Evolutionary conservation across 2,888 invertebrate genomes (phyloP).

Genomic region (Emmelina monodactyla): DNA sequence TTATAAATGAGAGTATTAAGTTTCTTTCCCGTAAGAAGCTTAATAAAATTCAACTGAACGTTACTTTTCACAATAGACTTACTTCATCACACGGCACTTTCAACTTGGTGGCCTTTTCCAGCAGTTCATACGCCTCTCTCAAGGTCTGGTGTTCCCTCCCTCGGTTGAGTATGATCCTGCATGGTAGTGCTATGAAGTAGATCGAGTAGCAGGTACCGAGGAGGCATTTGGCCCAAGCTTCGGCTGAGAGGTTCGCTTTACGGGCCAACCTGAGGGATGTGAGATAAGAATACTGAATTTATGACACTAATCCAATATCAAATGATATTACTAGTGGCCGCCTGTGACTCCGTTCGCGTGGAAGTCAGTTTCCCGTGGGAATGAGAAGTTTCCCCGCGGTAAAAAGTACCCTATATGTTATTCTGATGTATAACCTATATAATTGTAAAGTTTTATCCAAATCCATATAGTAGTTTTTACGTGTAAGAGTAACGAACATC

Average conservation of each 20-base stretch:
- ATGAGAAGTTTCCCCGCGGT: too few relatives aligned
- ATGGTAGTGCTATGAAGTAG: constrained; percentile 96
- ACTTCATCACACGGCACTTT: constrained; percentile 92
- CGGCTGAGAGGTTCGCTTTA: constrained; percentile 72
- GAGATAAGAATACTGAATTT: too few relatives aligned
- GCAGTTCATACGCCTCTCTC: constrained; percentile 82
- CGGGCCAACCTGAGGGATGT: constrained; percentile 65
- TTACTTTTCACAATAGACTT: constrained; percentile 18
- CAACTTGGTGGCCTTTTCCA: constrained; percentile 86
- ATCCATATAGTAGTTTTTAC: too few relatives aligned
- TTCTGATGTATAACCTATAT: too few relatives aligned
- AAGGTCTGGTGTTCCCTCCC: constrained; percentile 81
- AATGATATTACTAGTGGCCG: too few relatives aligned
- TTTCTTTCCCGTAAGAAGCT: neutral
- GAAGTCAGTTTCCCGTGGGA: too few relatives aligned
- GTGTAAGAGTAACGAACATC: too few relatives aligned
- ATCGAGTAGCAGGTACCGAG: constrained; percentile 90
- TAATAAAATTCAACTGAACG: neutral
- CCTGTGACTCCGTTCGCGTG: too few relatives aligned
- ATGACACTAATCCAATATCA: too few relatives aligned
- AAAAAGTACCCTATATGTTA: too few relatives aligned
- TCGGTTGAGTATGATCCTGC: constrained; percentile 74
- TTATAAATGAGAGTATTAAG: too few relatives aligned
- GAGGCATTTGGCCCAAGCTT: constrained; percentile 92
- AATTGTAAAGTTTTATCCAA: too few relatives aligned